Percentiles rank a stretch among this genome's conserved stretches.
Conservation (phyloP, 2,797 vertebrate species). For the Eutrigla gurnardus region DNA sequence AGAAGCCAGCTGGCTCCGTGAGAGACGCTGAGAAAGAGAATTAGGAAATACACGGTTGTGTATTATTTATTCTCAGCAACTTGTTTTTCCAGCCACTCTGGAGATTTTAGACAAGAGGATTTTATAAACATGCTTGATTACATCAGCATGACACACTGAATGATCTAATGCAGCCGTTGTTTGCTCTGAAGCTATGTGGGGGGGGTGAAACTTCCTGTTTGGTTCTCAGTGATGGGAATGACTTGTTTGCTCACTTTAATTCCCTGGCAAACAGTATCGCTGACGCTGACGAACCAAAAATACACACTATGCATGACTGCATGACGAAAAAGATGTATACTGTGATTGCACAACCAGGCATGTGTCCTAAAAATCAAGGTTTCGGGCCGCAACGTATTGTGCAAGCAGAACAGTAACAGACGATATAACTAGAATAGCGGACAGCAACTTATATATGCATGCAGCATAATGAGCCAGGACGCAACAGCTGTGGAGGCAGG, state of each 20-base stretch:
- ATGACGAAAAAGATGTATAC: not conserved
- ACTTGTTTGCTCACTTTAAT: not conserved
- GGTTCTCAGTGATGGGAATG: not conserved
- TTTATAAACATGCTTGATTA: not conserved
- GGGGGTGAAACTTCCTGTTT: not conserved
- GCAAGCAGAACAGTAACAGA: not conserved
- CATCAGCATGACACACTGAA: not conserved
- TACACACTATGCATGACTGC: not conserved
- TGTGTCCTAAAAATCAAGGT: not conserved
- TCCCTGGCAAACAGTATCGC: not conserved
- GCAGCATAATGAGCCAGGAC: not conserved
- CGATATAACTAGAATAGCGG: not conserved
- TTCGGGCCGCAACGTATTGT: no score
- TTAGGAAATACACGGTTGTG: not conserved
- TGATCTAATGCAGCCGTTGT: not conserved
- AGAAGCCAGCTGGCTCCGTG: not conserved
- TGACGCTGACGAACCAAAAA: not conserved
- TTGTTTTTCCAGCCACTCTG: conserved; percentile 2
- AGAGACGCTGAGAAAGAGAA: not conserved
- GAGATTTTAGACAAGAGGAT: not conserved
- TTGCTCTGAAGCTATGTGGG: not conserved
- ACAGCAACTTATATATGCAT: no score
- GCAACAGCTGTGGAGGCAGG: not conserved
- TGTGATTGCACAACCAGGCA: not conserved
- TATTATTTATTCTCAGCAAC: not conserved